A percentile compares a stretch with the other conserved stretches of the same genome.
Evolutionary conservation across 2,797 vertebrate genomes (phyloP).

Genomic region (Ceryle rudis): DNA sequence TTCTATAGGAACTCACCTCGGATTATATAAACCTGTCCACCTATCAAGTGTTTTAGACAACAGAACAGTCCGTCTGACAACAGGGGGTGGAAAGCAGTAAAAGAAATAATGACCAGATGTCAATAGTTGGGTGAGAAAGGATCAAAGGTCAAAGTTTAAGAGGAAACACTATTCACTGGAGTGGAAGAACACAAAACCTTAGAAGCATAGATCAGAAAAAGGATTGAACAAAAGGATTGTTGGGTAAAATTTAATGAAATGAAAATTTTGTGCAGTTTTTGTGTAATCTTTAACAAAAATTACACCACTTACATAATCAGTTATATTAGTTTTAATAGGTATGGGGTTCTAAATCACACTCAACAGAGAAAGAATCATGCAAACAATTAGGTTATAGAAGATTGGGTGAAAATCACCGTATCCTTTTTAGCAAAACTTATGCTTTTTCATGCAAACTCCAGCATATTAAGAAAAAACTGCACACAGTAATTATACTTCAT

Average conservation of each 20-base stretch:
- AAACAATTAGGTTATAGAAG: slow-evolving; percentile 46
- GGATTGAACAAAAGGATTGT: slow-evolving; percentile 75
- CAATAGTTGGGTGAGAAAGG: slow-evolving; percentile 88
- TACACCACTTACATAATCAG: slow-evolving; percentile 54
- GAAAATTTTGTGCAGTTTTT: slow-evolving; percentile 67
- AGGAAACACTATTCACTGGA: slow-evolving; percentile 80
- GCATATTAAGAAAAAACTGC: slow-evolving; percentile 60
- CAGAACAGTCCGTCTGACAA: slow-evolving; percentile 99
- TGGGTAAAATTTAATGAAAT: slow-evolving; percentile 75
- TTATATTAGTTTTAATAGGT: slow-evolving; percentile 42
- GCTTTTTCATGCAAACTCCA: slow-evolving; percentile 79
- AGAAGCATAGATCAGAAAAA: slow-evolving; percentile 76
- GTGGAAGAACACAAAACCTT: slow-evolving; percentile 75
- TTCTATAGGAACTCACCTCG: slow-evolving; percentile 94
- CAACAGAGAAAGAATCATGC: slow-evolving; percentile 70
- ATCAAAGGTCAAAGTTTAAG: slow-evolving; percentile 86
- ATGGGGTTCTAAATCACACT: slow-evolving; percentile 69
- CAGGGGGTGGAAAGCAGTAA: slow-evolving; percentile 96
- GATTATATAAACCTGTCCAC: slow-evolving; percentile 99
- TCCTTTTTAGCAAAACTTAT: slow-evolving; percentile 43
- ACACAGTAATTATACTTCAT: slow-evolving; percentile 4
- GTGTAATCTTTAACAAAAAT: slow-evolving; percentile 70
- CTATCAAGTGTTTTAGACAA: slow-evolving; percentile 99
- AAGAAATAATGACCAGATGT: slow-evolving; percentile 93
- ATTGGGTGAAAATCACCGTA: slow-evolving; percentile 23